Evolutionary conservation across 2,797 vertebrate genomes (phyloP).

Genomic region (Phataginus tricuspis): DNA sequence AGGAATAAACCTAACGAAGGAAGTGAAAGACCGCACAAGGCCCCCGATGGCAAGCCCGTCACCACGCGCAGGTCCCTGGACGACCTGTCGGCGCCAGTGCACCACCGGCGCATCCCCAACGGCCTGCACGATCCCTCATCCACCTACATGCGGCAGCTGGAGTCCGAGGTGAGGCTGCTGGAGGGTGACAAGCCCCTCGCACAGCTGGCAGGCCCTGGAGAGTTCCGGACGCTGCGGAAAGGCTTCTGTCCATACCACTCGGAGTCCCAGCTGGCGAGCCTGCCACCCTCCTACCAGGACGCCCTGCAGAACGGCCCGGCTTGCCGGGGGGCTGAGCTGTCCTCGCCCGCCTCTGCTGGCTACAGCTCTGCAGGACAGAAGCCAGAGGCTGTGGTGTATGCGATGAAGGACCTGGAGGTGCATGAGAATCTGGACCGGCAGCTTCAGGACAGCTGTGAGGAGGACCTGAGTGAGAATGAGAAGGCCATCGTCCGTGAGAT

Average conservation of each 20-base stretch:
- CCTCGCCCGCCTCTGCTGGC: constrained; percentile 90
- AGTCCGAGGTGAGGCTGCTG: too few species aligned
- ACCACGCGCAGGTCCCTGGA: too few species aligned
- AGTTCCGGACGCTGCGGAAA: constrained; percentile 94
- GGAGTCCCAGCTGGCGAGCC: constrained; percentile 94
- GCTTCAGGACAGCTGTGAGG: constrained; percentile 93
- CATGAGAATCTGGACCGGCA: constrained; percentile 98
- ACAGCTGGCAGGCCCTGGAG: constrained; percentile 92
- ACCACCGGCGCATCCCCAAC: too few species aligned
- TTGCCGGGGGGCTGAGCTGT: constrained; percentile 89
- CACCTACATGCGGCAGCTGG: too few species aligned
- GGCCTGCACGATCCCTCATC: too few species aligned
- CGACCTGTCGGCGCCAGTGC: too few species aligned
- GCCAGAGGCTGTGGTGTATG: constrained; percentile 96
- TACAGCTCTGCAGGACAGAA: constrained; percentile 94
- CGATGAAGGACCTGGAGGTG: constrained; percentile 99
- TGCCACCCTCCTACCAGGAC: constrained; percentile 94
- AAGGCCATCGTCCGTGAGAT: constrained; percentile 98
- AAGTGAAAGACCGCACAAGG: too few species aligned
- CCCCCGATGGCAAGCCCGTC: too few species aligned
- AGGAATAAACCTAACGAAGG: too few species aligned
- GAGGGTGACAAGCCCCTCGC: too few species aligned
- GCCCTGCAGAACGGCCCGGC: constrained; percentile 91
- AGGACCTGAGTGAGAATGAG: constrained; percentile 98
- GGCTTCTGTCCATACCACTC: constrained; percentile 96